These are phyloP conservation scores for Mormyrus iriodes DNA, from an alignment of 2,113 vertebrate species.

Conservation along the genomic window DNA sequence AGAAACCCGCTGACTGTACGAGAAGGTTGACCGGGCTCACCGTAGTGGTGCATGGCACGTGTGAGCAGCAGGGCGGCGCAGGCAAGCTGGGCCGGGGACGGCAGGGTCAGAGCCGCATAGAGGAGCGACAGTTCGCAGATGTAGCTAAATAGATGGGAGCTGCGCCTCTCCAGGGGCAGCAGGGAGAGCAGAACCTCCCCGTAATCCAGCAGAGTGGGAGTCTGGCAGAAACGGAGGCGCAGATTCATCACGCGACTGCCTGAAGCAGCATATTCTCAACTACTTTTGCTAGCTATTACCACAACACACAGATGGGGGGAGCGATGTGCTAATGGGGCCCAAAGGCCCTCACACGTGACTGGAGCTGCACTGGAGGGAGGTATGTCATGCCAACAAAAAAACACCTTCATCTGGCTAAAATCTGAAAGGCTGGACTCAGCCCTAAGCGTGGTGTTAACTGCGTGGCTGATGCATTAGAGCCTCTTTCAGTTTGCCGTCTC, in stretches of 20 bases:
- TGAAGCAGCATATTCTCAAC: neutral
- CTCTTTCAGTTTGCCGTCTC: neutral
- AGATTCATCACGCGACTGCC: neutral
- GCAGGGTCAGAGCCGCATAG: conserved; percentile 69
- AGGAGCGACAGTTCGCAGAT: conserved; percentile 88
- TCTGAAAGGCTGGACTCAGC: neutral
- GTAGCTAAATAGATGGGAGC: conserved; percentile 79
- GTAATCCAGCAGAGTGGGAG: conserved; percentile 83
- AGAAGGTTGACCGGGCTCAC: conserved; percentile 48
- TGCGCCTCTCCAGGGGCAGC: conserved; percentile 64
- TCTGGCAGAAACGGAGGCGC: conserved; percentile 48
- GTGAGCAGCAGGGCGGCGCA: conserved; percentile 78
- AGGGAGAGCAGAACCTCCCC: conserved; percentile 78
- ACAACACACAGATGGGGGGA: neutral
- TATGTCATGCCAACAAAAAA: neutral
- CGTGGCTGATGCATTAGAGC: neutral
- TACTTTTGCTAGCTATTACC: neutral
- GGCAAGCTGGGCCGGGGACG: conserved; percentile 72
- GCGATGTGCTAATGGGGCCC: neutral
- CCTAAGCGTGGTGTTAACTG: neutral
- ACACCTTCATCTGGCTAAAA: neutral
- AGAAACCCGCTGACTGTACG: neutral
- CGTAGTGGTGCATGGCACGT: conserved; percentile 74
- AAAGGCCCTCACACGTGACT: neutral
- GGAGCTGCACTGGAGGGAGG: neutral